Base-by-base conservation (phyloP, 2,113 vertebrate species). In the Butorides virescens region DNA sequence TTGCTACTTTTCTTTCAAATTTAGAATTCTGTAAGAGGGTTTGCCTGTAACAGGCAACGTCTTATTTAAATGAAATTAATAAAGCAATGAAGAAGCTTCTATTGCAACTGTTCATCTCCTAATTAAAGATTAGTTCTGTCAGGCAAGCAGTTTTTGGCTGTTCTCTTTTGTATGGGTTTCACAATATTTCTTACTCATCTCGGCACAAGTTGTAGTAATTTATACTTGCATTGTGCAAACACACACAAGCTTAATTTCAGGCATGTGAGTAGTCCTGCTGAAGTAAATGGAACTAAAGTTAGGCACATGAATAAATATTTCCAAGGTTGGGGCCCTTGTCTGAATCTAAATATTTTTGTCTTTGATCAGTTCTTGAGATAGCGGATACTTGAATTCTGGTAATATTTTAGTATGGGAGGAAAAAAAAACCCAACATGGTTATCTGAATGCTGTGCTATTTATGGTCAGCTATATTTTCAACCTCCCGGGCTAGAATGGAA, bases 141-240 rank as follows among this genome's bases (percentile, higher is more conserved):
- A 97, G 91, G 97, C 93, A 86, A 95, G 97, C 95, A 88, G 23
- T 82, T 97, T 94, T 88, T 90, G 82, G 93, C 96, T 96, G 84
- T 73, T 96, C 66, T 78, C 77, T 82, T 72, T 72, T 94, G 91
- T 75, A 78, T 10, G 32, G 49, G 59, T 95, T 97, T 97, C 97
- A 97, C 96, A 96, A 95, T 73, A 47, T 95, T 97, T 92, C 92
- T 97, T 97, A 96, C 96, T 97, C 97, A 97, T 93, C 95, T 75
- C 53, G 2, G 84, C 77, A 86, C 89, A 67, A 93, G 46, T 91
- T 77, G 86, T 62, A 90, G 77, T 92, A 70, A 82, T 92, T 96
- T 91, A 72, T 92, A 37, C 81, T 73, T 87, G 70, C 68, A 23
- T 7, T 6, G 13, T 76, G 68, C 91, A 92, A 70, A 87, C 72